A percentile compares a stretch with the other conserved stretches of the same genome.
phyloP scores from a whole-genome alignment of 2,888 invertebrate species.

The Mallateleia sp. region DNA sequence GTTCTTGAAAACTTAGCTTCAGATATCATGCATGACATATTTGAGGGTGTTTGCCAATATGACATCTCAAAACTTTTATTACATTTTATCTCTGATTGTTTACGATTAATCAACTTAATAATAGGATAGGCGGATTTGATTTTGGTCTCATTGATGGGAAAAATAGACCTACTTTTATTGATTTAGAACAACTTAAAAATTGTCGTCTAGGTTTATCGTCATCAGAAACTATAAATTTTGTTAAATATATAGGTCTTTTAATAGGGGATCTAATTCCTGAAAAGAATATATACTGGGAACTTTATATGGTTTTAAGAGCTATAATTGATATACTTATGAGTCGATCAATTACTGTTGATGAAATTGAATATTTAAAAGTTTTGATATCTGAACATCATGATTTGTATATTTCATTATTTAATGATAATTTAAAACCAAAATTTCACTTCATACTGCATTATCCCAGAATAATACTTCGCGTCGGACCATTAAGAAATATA shows the following conservation, averaged over 20 bases:
- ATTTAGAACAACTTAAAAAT: slow-evolving; percentile 6
- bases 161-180: slow-evolving; percentile 8
- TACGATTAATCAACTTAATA: too few relatives aligned
- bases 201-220: slow-evolving; percentile 15
- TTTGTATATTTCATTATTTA: not conserved
- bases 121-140: slow-evolving; percentile 38
- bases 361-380: not conserved
- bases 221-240: slow-evolving; percentile 25
- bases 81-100: too few relatives aligned
- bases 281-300: slow-evolving; percentile 1
- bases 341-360: not conserved
- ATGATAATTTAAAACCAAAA: slow-evolving; percentile 6
- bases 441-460: slow-evolving; percentile 43
- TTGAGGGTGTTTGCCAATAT: slow-evolving; percentile 37
- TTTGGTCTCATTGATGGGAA: slow-evolving; percentile 15
- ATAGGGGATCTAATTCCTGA: slow-evolving; percentile 21
- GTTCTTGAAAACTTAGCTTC: not conserved
- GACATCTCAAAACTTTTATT: slow-evolving; percentile 30
- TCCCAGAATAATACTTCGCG: not conserved
- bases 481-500: slow-evolving; percentile 44
- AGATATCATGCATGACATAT: slow-evolving; percentile 27
- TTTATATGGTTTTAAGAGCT: slow-evolving; percentile 3
- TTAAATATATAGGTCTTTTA: slow-evolving; percentile 31
- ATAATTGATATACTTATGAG: slow-evolving; percentile 15
- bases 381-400: slow-evolving; percentile 12